phyloP scores from a whole-genome alignment of 1,140 invertebrate species.

The Papilio glaucus region DNA sequence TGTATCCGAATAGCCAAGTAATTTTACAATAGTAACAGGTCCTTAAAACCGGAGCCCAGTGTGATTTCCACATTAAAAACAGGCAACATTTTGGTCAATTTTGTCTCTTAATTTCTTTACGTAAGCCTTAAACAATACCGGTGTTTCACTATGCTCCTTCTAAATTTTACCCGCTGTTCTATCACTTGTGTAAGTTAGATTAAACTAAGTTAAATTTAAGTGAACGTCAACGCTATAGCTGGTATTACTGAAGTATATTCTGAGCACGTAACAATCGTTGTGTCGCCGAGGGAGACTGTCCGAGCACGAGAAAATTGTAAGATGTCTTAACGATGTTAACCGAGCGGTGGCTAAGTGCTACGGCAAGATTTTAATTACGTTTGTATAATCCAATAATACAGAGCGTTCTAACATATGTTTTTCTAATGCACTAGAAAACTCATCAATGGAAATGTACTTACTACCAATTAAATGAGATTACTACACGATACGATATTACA shows the following conservation, averaged over 20 bases:
- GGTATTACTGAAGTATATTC: constrained; percentile 13
- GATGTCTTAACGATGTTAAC: constrained; percentile 36
- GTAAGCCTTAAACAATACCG: neutral
- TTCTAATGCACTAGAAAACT: constrained; percentile 13
- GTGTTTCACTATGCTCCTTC: neutral
- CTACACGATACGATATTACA: too few relatives aligned
- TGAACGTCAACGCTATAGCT: constrained; percentile 3
- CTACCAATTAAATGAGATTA: neutral
- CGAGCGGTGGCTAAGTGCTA: constrained; percentile 27
- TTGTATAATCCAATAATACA: constrained; percentile 20
- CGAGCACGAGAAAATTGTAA: constrained; percentile 30
- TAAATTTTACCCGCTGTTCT: neutral
- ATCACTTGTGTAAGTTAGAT: constrained; percentile 12
- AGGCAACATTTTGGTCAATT: too few relatives aligned
- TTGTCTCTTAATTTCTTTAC: neutral
- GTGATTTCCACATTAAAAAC: too few relatives aligned
- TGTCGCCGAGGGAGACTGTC: constrained; percentile 27
- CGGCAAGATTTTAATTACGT: constrained; percentile 36
- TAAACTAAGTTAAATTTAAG: constrained; percentile 27
- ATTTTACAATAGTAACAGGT: too few relatives aligned
- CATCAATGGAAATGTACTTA: neutral
- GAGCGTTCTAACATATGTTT: neutral
- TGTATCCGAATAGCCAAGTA: too few relatives aligned
- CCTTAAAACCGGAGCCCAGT: too few relatives aligned
- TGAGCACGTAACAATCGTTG: constrained; percentile 33